Evolutionary conservation across 1,140 invertebrate species (phyloP), one percentile per base, ranked within the genome.

Genomic region (Copidosoma floridanum): DNA sequence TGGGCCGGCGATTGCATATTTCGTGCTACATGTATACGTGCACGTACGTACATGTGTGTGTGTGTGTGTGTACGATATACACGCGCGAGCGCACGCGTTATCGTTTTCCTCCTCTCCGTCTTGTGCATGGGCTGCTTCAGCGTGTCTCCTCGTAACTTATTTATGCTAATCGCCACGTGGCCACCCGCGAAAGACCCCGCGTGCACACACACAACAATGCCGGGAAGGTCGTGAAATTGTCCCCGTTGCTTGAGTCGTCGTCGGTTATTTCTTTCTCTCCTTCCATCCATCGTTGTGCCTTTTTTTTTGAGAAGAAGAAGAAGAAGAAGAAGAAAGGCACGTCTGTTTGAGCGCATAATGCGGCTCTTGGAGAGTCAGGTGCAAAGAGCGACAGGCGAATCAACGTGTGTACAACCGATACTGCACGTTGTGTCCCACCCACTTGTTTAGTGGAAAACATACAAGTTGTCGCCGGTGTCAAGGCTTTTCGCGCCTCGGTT

Each of bases 71-170:
- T n/a, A n/a, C n/a, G n/a, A n/a, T n/a, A n/a, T n/a, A n/a, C n/a
- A n/a, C n/a, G n/a, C n/a, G n/a, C n/a, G n/a, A n/a, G n/a, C n/a
- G n/a, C n/a, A n/a, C n/a, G n/a, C n/a, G n/a, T n/a, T n/a, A n/a
- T n/a, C n/a, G n/a, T n/a, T n/a, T n/a, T n/a, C n/a, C n/a, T n/a
- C n/a, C n/a, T n/a, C n/a, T n/a, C n/a, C n/a, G n/a, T n/a, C n/a
- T n/a, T n/a, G n/a, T n/a, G n/a, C n/a, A n/a, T n/a, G n/a, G n/a
- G n/a, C n/a, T n/a, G n/a, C n/a, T n/a, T n/a, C n/a, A n/a, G n/a
- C n/a, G n/a, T n/a, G n/a, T 41, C 47, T 51, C 12, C 43, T 51
- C 38, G 10, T 58, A 29, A 51, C 44, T 58, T 58, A 58, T 51
- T 51, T 58, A 58, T 58, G 56, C 35, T 32, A 58, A 58, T 51